Percentiles rank a stretch among this genome's conserved stretches.
Conservation (phyloP, 2,888 invertebrate species). For the Teleiodes luculella region DNA sequence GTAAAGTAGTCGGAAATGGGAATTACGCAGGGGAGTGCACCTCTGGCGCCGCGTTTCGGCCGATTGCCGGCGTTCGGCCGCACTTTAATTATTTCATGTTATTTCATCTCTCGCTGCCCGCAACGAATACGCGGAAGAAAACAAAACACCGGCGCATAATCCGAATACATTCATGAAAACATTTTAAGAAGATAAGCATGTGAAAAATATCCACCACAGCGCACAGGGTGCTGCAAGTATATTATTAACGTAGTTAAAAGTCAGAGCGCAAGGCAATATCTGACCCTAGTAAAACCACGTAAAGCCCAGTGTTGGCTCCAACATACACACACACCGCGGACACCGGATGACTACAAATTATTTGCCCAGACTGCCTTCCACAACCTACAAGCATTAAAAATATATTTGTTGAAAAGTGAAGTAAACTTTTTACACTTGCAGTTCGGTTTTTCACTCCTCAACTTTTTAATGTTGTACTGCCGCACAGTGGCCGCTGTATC, state of each 20-base stretch:
- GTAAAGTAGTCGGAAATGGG: not conserved
- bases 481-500: not conserved
- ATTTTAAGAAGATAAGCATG: not conserved
- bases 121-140: not conserved
- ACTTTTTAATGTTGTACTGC: not conserved
- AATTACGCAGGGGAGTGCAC: not conserved
- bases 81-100: not conserved
- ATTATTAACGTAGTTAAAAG: slow-evolving; percentile 34
- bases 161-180: not conserved
- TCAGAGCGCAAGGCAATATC: slow-evolving; percentile 26
- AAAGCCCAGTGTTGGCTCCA: slow-evolving; percentile 28
- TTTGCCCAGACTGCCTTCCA: slow-evolving; percentile 25
- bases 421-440: slow-evolving; percentile 1
- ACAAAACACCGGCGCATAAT: not conserved
- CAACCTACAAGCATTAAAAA: slow-evolving; percentile 13
- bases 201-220: not conserved
- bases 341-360: slow-evolving; percentile 37
- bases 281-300: slow-evolving; percentile 26
- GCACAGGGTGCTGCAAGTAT: too few relatives aligned
- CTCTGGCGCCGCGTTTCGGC: not conserved
- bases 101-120: not conserved
- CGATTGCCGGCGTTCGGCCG: not conserved
- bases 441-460: not conserved
- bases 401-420: slow-evolving; percentile 8
- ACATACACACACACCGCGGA: slow-evolving; percentile 26